Evolutionary conservation across 1,140 invertebrate genomes (phyloP).

Genomic region (Scaptodrosophila lebanonensis): DNA sequence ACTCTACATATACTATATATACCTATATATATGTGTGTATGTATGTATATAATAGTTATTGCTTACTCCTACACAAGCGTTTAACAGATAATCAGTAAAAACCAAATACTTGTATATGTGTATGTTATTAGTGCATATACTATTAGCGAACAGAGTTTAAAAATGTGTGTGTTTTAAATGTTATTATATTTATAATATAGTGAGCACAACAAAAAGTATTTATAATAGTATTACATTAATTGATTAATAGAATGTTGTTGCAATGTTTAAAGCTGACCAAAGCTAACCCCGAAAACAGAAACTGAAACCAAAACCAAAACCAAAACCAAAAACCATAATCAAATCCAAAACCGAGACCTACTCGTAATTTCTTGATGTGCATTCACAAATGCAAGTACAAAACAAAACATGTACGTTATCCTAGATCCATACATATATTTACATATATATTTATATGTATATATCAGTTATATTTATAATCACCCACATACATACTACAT

Average conservation of each 20-base stretch:
- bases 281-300: constrained; percentile 25
- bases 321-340: constrained; percentile 4
- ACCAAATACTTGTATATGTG: constrained; percentile 33
- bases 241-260: constrained; percentile 68
- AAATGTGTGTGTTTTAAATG: constrained; percentile 72
- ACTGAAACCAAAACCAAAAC: constrained; percentile 1
- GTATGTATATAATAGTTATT: too few species aligned
- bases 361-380: constrained; percentile 18
- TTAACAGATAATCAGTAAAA: constrained; percentile 39
- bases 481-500: constrained; percentile 14
- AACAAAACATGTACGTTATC: constrained; percentile 24
- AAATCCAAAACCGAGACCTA: constrained; percentile 9
- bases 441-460: constrained; percentile 5
- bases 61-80: constrained; percentile 31
- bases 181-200: constrained; percentile 74
- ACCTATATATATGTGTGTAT: too few species aligned
- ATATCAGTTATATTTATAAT: constrained; percentile 16
- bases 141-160: constrained; percentile 44
- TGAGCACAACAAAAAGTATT: constrained; percentile 27
- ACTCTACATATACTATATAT: too few species aligned
- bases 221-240: constrained; percentile 26
- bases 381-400: constrained; percentile 6
- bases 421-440: too few species aligned
- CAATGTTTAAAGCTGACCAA: constrained; percentile 69
- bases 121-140: constrained; percentile 16